Evolutionary conservation across 2,888 invertebrate genomes (phyloP), one percentile per base, ranked within the genome.

Genomic region (Lymantria dispar): DNA sequence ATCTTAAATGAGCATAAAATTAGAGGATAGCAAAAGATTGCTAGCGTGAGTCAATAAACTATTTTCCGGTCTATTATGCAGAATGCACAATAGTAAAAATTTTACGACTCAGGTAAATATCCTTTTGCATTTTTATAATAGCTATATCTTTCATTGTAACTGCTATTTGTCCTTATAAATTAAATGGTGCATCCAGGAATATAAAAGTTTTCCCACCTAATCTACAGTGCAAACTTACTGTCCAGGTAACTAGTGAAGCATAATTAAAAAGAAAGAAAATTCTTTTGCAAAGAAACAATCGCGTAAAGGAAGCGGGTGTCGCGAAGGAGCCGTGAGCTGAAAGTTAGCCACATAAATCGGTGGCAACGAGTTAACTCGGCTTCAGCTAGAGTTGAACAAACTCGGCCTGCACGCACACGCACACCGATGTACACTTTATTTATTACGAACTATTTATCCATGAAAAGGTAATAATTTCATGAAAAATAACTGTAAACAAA

Each of bases 281-380:
- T 64, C 58, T 66, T 74, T 53, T 72, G 63, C 65, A 64, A 65
- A 74, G 70, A 77, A 78, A 80, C 79, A 80, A 74, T 79, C 71
- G 78, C 72, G 64, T 64, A 76, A 79, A 78, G 81, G 80, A 81
- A 83, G 78, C 77, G 74, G 72, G 76, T 80, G 80, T 80, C 78
- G 75, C 76, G 73, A 74, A 76, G 75, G 76, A 81, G 60, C 65
- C 67, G 77, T 74, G 76, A 77, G 74, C 77, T 75, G 70, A 76
- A 80, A 83, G 78, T 84, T 82, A 68, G 69, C 69, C 62, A 74
- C 79, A 83, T 85, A 84, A 85, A 85, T 85, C 77, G 76, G 59
- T 62, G 76, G 62, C 76, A 81, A 84, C 84, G 82, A 85, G 83
- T 83, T 80, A 84, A 84, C 85, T 83, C 76, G 75, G 75, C 75